These are phyloP conservation scores for Doris montereyensis DNA, from an alignment of 2,888 invertebrate genomes.

Conservation along the genomic window DNA sequence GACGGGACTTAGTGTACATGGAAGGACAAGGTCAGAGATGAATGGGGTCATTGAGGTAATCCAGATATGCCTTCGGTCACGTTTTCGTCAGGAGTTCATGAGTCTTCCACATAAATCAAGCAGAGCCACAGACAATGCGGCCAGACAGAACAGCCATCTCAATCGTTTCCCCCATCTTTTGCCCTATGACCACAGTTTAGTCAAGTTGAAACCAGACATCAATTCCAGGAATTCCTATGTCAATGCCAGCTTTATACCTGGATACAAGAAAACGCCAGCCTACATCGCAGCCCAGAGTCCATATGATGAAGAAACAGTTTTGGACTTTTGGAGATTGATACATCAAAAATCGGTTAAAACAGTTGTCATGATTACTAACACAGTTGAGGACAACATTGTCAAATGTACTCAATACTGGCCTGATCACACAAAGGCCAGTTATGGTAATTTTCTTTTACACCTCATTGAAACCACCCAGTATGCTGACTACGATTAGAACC, in stretches of 20 bases:
- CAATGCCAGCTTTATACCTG: conserved; percentile 65
- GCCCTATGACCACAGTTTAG: conserved; percentile 70
- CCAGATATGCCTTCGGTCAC: conserved; percentile 36
- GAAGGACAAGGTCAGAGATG: conserved; percentile 26
- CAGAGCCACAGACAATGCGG: conserved; percentile 48
- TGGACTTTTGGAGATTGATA: conserved; percentile 76
- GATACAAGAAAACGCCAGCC: conserved; percentile 72
- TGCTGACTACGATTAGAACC: conserved; percentile 82
- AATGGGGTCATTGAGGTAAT: conserved; percentile 17
- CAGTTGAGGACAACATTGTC: conserved; percentile 74
- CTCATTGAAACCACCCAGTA: conserved; percentile 91
- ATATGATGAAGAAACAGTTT: conserved; percentile 71
- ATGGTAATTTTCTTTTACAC: conserved; percentile 89
- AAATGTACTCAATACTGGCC: conserved; percentile 96
- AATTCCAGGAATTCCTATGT: conserved; percentile 62
- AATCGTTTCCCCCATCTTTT: conserved; percentile 69
- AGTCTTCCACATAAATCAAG: conserved; percentile 59
- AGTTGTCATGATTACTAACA: conserved; percentile 75
- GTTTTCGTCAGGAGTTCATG: conserved; percentile 66
- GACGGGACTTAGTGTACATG: conserved; percentile 49
- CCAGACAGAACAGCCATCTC: conserved; percentile 57
- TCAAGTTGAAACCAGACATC: conserved; percentile 54
- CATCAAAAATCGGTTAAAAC: conserved; percentile 73
- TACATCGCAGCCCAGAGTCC: conserved; percentile 76
- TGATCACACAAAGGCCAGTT: conserved; percentile 73